Evolutionary conservation across 2,888 invertebrate species (phyloP).

Genomic region (Drosophila antonietae): DNA sequence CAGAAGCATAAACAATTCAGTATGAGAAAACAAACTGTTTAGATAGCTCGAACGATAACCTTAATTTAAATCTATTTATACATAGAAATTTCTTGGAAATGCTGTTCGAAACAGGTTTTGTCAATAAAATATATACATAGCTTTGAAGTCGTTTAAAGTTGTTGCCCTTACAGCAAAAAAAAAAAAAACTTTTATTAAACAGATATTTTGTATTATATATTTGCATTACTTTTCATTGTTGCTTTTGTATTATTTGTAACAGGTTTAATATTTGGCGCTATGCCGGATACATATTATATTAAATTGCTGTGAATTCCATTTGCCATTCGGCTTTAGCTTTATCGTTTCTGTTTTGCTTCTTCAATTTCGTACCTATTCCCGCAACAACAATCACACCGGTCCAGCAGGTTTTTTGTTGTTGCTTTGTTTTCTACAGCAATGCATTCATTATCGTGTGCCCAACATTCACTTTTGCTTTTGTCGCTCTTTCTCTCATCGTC

Average conservation of each 20-base stretch:
- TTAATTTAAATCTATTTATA: constrained; percentile 3
- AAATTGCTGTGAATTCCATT: neutral
- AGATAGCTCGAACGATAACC: constrained; percentile 8
- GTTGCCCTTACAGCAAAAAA: neutral
- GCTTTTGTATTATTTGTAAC: neutral
- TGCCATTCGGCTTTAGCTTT: constrained; percentile 2
- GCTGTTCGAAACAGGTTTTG: constrained; percentile 9
- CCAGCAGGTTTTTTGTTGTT: constrained; percentile 48
- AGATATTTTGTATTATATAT: neutral
- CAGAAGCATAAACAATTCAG: neutral
- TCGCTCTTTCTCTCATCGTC: neutral
- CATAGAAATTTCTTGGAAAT: neutral
- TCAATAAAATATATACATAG: neutral
- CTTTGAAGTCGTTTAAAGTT: neutral
- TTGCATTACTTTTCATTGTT: neutral
- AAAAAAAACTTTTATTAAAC: too few relatives aligned
- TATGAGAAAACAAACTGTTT: constrained; percentile 9
- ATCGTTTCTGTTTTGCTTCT: constrained; percentile 41
- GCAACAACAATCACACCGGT: constrained; percentile 38
- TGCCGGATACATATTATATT: neutral
- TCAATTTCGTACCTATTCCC: constrained; percentile 25
- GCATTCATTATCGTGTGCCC: constrained; percentile 2
- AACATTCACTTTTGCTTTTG: neutral
- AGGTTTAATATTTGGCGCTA: neutral
- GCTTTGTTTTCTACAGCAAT: constrained; percentile 4